Base-by-base conservation (phyloP, 2,113 vertebrate genomes). In the Nothocercus julius region DNA sequence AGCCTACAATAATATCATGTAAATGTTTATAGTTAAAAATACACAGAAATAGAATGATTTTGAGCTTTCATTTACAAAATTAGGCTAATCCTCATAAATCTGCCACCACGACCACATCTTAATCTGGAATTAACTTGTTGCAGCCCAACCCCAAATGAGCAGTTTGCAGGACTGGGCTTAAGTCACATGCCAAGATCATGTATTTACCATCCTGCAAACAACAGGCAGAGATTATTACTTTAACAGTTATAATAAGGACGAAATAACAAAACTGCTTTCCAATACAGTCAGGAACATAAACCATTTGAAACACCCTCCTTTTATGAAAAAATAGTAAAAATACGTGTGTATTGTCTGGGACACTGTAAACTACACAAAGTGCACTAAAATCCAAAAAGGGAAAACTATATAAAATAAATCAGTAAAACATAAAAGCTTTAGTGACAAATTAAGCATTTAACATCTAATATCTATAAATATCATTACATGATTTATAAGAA, bases 191-290 rank as follows among this genome's bases (percentile, higher is more conserved):
- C 86, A 81, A 81, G 79, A 73, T 25, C 85, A 79, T 40, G 38
- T 36, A 68, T 87, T 92, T 89, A 76, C 61, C 82, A 47, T 11
- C 67, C 62, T 90, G 86, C 67, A 90, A 92, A 82, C 81, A 94
- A 90, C 1, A 92, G 93, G 80, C 83, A 97, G 85, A 95, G 62
- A 93, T 76, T 58, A 79, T 79, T 66, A 86, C 62, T 89, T 92
- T 16, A 95, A 92, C 63, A 86, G 47, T 86, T 72, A 96, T 62
- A 59, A 85, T 38, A 70, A 90, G 22, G 44, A 90, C 53, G 74
- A 93, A 89, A 94, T 66, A 96, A 94, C 85, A 69, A 16, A 82
- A 84, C 77, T 9, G 17, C 78, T 90, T 82, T 94, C 70, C 88
- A 89, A 87, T 45, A 84, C 78, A 92, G 73, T 90, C 63, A 90